Conservation (phyloP, 1,140 invertebrate species). For the Calephelis virginiensis region DNA sequence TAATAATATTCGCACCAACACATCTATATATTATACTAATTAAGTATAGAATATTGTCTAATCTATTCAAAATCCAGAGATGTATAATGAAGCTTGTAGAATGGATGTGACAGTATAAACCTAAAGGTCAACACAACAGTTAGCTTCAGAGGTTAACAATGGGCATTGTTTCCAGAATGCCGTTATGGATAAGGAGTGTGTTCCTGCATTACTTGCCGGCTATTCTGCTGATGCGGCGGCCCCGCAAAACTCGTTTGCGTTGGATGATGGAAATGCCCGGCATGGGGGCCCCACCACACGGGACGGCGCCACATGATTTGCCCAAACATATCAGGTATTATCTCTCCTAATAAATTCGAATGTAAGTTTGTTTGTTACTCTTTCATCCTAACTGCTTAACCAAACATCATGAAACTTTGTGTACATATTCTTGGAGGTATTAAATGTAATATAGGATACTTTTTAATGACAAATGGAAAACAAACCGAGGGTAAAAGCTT, state of each 20-base stretch:
- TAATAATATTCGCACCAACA: too few species aligned
- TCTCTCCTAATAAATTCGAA: not conserved
- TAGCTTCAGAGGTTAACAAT: conserved; percentile 16
- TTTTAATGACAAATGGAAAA: too few species aligned
- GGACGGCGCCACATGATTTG: conserved; percentile 87
- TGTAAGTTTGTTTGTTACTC: too few species aligned
- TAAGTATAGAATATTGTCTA: too few species aligned
- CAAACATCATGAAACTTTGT: too few species aligned
- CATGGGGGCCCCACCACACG: conserved; percentile 89
- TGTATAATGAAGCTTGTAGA: not conserved
- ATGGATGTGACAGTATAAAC: not conserved
- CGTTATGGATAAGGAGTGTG: conserved; percentile 94
- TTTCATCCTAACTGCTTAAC: too few species aligned
- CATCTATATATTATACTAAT: too few species aligned
- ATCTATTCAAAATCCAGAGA: too few species aligned
- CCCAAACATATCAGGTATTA: conserved; percentile 86
- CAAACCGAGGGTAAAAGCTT: too few species aligned
- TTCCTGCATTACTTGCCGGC: conserved; percentile 96
- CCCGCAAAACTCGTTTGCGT: conserved; percentile 92
- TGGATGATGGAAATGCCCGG: conserved; percentile 98
- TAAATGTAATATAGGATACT: too few species aligned
- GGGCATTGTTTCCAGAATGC: conserved; percentile 84
- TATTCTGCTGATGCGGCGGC: conserved; percentile 93
- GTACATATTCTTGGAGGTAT: too few species aligned
- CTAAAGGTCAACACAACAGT: conserved; percentile 12